Base-by-base conservation (phyloP, 2,113 vertebrate genomes). In the Carettochelys insculpta region DNA sequence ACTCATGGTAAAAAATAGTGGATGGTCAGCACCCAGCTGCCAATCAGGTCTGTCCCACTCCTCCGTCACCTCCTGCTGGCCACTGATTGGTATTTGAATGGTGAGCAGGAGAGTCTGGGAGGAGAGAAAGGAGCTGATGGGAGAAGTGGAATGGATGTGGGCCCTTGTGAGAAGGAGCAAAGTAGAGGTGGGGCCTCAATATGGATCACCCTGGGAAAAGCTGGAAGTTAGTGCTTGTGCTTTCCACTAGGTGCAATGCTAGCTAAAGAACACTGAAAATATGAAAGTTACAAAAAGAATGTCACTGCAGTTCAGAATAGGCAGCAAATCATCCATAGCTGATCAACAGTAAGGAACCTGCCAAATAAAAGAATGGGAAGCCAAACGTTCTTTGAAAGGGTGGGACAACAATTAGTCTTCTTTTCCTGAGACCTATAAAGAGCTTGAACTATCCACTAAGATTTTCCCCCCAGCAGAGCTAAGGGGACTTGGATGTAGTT, bases 401-500 rank as follows among this genome's bases (percentile, higher is more conserved):
- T n/a, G 58, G 58, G 61, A 8, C 17, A 65, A 65, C 17, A 2
- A 20, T 22, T 68, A 20, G 34, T 65, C 34, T 9, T 68, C n/a
- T 22, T 38, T 22, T 19, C 8, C 34, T 11, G 61, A 68, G 9
- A 22, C n/a, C 34, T 68, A 68, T 38, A 68, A 38, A 20, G 38
- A 68, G n/a, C n/a, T 68, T 22, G 61, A 68, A 17, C 20, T 4
- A 20, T 65, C 4, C 8, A 10, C n/a, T 38, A 38, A 68, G 19
- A 68, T 81, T 82, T 87, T 51, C 82, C 61, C 83, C 51, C 50
- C 85, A 87, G 77, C 11, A 0, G 31, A 41, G 27, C 17, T 87
- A 90, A 86, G 80, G 88, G 89, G 83, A n/a, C 48, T 84, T 29
- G 25, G 94, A 89, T 94, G 89, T 61, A 88, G 51, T 78, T 94